These are phyloP conservation scores for Mellilla xanthometata DNA, from an alignment of 2,888 invertebrate genomes.

Conservation along the genomic window DNA sequence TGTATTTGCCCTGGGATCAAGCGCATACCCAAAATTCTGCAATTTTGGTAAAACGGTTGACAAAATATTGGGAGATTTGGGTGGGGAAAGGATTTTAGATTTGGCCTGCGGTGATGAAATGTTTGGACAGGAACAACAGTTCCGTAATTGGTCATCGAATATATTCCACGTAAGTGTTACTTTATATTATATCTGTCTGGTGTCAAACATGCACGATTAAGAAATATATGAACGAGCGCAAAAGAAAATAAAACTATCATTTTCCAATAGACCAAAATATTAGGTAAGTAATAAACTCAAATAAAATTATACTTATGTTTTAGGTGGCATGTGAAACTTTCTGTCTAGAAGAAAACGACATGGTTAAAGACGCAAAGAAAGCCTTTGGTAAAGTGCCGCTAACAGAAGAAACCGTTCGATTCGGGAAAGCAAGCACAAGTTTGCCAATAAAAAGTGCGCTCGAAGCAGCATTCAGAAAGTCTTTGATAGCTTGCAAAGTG, in stretches of 20 bases:
- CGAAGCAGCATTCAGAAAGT: constrained; percentile 59
- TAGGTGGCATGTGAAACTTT: constrained; percentile 96
- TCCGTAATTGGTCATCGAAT: constrained; percentile 93
- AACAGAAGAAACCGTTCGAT: constrained; percentile 88
- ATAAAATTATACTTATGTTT: constrained; percentile 14
- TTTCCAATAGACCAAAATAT: too few relatives aligned
- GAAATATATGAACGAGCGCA: too few relatives aligned
- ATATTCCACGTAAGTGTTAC: constrained; percentile 91
- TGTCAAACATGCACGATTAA: too few relatives aligned
- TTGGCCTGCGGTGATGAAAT: constrained; percentile 95
- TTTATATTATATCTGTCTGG: too few relatives aligned
- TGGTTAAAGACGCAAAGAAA: constrained; percentile 90
- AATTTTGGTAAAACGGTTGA: constrained; percentile 96
- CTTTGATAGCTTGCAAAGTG: constrained; percentile 77
- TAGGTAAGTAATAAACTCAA: too few relatives aligned
- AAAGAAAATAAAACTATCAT: too few relatives aligned
- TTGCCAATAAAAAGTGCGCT: constrained; percentile 53
- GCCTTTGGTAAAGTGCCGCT: constrained; percentile 88
- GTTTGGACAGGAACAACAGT: constrained; percentile 97
- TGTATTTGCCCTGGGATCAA: constrained; percentile 96
- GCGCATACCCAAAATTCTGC: constrained; percentile 98
- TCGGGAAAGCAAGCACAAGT: constrained; percentile 79
- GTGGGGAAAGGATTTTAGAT: constrained; percentile 92
- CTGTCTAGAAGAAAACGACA: constrained; percentile 94
- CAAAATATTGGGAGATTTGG: constrained; percentile 92